These are phyloP conservation scores for Papilio protenor DNA, from an alignment of 2,888 invertebrate species.

Conservation along the genomic window DNA sequence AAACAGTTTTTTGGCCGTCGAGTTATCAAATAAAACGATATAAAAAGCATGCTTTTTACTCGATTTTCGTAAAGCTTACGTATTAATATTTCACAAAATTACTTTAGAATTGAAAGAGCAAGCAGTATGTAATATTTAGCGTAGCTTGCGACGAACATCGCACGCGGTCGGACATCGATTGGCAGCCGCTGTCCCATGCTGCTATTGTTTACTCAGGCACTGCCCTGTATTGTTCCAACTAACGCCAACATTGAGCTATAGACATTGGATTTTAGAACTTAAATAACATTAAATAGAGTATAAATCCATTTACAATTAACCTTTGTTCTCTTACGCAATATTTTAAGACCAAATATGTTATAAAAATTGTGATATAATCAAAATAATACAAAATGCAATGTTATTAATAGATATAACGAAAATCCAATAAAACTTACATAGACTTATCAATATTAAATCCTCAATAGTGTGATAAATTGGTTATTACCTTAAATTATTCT, in stretches of 20 bases:
- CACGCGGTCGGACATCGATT: slow-evolving; percentile 10
- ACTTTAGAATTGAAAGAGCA: background rate
- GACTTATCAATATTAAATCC: too few relatives aligned
- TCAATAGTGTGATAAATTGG: too few relatives aligned
- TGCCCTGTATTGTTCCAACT: background rate
- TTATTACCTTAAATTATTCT: too few relatives aligned
- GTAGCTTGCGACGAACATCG: background rate
- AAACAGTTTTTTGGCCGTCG: too few relatives aligned
- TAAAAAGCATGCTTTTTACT: too few relatives aligned
- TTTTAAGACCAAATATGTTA: background rate
- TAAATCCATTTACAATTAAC: background rate
- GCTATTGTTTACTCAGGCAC: background rate
- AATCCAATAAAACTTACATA: too few relatives aligned
- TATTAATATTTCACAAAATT: background rate
- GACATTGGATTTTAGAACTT: slow-evolving; percentile 2
- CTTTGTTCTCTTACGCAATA: background rate
- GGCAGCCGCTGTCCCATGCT: background rate
- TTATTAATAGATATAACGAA: too few relatives aligned
- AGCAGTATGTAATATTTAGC: background rate
- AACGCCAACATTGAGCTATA: too few relatives aligned
- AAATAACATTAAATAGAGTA: background rate
- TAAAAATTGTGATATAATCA: background rate
- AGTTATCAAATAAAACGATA: too few relatives aligned
- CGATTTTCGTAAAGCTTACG: too few relatives aligned
- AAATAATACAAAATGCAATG: too few relatives aligned